Conservation (phyloP, 2,113 vertebrate genomes). For the Ancistrus triradiatus region DNA sequence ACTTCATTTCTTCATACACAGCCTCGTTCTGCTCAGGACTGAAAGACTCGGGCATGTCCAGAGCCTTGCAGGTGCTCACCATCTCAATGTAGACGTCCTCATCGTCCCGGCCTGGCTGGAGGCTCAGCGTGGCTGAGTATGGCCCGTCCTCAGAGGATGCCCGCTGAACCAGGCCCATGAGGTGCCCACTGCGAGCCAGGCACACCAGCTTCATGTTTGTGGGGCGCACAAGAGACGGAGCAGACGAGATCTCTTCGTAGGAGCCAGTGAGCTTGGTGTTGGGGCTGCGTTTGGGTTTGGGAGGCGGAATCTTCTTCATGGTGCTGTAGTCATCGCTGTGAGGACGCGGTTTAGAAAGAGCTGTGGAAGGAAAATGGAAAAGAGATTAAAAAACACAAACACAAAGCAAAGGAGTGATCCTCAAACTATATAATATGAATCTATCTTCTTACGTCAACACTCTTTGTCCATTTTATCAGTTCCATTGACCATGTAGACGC, state of each 20-base stretch:
- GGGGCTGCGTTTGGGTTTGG: slow-evolving; percentile 92
- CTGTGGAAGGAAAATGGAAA: slow-evolving; percentile 55
- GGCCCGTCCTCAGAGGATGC: slow-evolving; percentile 67
- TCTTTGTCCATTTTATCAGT: too few species aligned
- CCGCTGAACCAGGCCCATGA: slow-evolving; percentile 62
- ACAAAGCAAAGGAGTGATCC: too few species aligned
- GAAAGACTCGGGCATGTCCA: slow-evolving; percentile 55
- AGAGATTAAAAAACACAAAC: too few species aligned
- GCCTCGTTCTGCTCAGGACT: slow-evolving; percentile 81
- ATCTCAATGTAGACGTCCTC: slow-evolving; percentile 96
- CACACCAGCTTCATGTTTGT: slow-evolving; percentile 69
- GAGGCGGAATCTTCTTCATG: slow-evolving; percentile 92
- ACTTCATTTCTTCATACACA: slow-evolving; percentile 97
- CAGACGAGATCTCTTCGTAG: slow-evolving; percentile 85
- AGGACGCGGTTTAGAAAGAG: slow-evolving; percentile 82
- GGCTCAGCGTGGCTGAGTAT: slow-evolving; percentile 58
- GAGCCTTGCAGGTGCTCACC: slow-evolving; percentile 75
- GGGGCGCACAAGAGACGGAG: slow-evolving; percentile 62
- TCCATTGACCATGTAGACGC: too few species aligned
- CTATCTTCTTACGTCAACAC: too few species aligned
- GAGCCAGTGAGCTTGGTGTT: slow-evolving; percentile 92
- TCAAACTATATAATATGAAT: too few species aligned
- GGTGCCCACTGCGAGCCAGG: slow-evolving; percentile 61
- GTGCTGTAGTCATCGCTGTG: slow-evolving; percentile 96
- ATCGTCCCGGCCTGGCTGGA: slow-evolving; percentile 69